A percentile compares a stretch with the other conserved stretches of the same genome.
Conservation (phyloP, 2,888 invertebrate genomes). For the Lasioglossum marginatum region DNA sequence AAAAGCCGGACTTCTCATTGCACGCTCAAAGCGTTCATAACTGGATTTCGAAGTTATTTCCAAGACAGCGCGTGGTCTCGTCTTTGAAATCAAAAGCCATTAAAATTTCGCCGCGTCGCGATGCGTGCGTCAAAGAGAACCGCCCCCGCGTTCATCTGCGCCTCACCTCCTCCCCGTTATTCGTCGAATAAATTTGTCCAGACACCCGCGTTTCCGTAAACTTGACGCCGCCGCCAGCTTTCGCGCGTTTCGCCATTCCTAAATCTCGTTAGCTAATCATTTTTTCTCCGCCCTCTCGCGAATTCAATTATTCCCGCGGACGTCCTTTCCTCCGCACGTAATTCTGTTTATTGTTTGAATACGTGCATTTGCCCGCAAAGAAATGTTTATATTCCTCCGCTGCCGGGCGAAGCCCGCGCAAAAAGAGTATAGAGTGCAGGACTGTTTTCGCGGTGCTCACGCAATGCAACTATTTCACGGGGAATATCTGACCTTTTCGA, state of each 20-base stretch:
- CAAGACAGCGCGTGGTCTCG: slow-evolving; percentile 15
- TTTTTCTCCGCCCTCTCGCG: neutral
- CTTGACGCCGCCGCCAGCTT: neutral
- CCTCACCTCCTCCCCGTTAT: neutral
- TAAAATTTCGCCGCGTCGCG: slow-evolving; percentile 12
- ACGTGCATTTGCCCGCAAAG: neutral
- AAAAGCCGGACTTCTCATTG: slow-evolving; percentile 32
- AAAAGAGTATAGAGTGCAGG: neutral
- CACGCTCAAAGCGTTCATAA: slow-evolving; percentile 41
- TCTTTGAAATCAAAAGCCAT: slow-evolving; percentile 33
- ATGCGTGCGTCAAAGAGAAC: neutral
- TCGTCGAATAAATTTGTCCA: slow-evolving; percentile 22
- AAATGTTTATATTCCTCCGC: neutral
- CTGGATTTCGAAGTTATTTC: slow-evolving; percentile 30
- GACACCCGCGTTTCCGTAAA: slow-evolving; percentile 5
- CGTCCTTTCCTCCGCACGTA: neutral
- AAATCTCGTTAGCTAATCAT: slow-evolving; percentile 4
- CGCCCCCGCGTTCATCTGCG: neutral
- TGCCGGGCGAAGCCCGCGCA: neutral
- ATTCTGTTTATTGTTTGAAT: neutral
- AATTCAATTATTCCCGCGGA: neutral
- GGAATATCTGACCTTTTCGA: neutral
- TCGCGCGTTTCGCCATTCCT: neutral
- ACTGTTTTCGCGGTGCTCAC: neutral
- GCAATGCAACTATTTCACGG: neutral